Evolutionary conservation across 2,113 vertebrate genomes (phyloP), one percentile per base, ranked within the genome.

Genomic region (Campylorhamphus procurvoides): DNA sequence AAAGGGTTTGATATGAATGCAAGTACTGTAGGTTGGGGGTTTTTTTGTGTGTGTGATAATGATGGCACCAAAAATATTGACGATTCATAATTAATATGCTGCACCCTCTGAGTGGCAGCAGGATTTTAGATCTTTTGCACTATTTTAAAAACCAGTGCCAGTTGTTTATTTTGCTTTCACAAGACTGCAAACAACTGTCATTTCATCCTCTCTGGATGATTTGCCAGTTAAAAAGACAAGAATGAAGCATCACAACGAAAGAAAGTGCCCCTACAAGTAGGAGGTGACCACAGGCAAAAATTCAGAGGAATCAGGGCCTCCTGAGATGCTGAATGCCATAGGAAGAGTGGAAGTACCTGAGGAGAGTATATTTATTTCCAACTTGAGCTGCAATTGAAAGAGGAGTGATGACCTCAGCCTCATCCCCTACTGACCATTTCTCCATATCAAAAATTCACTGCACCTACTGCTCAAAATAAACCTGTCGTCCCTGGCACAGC

Each of bases 1-100:
- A 97, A 98, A 97, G 94, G 64, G 39, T 87, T 97, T 97, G 93
- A 88, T 97, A 95, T 94, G 93, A 95, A 94, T 93, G 93, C 67
- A 87, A 96, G 96, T 88, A 90, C 58, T 60, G 81, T 75, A 95
- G 87, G 56, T 93, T 90, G 92, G 53, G 80, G 93, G 78, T 96
- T 94, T 52, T 10, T 47, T 22, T 47, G 47, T 22, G 47, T 22
- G 47, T 47, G 47, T 47, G 47, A 87, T 90, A 96, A 90, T 53
- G 92, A 90, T 84, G 84, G 92, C 84, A 97, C 94, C 90, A 79
- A 93, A 96, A 95, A 98, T 97, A 96, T 66, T 95, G 96, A 95
- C 94, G 87, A 96, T 77, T 97, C 97, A 96, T 91, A 93, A 95
- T 94, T 94, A 78, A 93, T 93, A 97, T 44, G 16, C 87, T 83